Conservation (phyloP, 2,797 vertebrate species). For the Cetoscarus ocellatus region DNA sequence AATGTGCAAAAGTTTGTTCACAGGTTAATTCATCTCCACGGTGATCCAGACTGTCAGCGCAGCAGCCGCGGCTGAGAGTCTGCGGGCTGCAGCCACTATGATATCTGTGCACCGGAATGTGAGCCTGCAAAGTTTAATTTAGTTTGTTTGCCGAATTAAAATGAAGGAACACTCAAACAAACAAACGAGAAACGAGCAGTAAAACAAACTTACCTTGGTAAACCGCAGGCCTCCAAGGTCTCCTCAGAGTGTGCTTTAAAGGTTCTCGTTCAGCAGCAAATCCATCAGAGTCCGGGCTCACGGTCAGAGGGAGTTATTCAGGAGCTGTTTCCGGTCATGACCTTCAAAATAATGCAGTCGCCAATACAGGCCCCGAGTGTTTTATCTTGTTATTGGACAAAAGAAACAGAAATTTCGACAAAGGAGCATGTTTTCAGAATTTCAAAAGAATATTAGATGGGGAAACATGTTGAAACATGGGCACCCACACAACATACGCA, state of each 20-base stretch:
- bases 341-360: constrained; percentile 48
- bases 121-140: rapidly evolving
- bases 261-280: constrained; percentile 20
- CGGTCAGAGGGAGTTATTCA: rapidly evolving
- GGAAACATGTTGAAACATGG: no score
- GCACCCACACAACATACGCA: no score
- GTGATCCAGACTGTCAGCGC: constrained; percentile 2
- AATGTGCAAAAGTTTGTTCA: not conserved
- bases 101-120: not conserved
- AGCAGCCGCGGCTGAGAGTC: constrained; percentile 1
- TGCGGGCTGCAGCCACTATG: constrained; percentile 7
- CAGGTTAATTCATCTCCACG: constrained; percentile 15
- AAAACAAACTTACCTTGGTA: constrained; percentile 58
- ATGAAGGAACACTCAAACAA: not conserved
- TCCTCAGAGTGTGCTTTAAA: constrained; percentile 26
- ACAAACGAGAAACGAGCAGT: not conserved
- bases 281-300: constrained; percentile 13
- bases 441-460: no score
- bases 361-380: no score
- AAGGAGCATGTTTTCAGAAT: no score
- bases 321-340: constrained; percentile 2
- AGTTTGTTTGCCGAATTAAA: not conserved
- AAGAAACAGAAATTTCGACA: no score
- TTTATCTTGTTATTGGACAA: no score
- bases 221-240: constrained; percentile 22